phyloP scores from a whole-genome alignment of 2,797 vertebrate species.

The Decapterus maruadsi region DNA sequence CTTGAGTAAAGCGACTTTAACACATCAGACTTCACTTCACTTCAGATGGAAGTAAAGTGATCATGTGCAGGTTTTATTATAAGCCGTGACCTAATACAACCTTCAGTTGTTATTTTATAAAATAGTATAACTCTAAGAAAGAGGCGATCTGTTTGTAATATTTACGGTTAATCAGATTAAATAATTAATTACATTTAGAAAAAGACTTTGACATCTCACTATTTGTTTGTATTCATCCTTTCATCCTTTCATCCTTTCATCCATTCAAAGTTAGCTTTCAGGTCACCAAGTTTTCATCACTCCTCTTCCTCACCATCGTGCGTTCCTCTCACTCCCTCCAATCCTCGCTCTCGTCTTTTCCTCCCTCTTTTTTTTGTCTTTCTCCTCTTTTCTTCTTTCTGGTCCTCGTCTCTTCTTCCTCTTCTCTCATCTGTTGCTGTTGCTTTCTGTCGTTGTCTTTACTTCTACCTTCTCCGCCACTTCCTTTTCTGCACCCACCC shows the following conservation, averaged over 20 bases:
- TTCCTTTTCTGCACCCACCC: conserved; percentile 76
- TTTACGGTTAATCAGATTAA: not conserved
- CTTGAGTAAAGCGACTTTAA: no score
- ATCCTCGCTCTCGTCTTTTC: not conserved
- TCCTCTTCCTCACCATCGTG: conserved; percentile 10
- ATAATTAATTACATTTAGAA: not conserved
- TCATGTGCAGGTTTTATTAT: not conserved
- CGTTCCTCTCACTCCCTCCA: not conserved
- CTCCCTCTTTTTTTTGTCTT: not conserved
- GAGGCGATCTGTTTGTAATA: not conserved
- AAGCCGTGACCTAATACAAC: not conserved
- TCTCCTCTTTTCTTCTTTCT: not conserved
- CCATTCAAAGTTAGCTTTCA: not conserved
- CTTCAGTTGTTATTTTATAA: not conserved
- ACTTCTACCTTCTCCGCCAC: conserved; percentile 74
- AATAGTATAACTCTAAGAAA: not conserved
- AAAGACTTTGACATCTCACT: not conserved
- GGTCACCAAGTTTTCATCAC: not conserved
- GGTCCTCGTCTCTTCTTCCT: conserved; percentile 31
- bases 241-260: not conserved
- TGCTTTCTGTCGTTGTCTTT: conserved; percentile 66
- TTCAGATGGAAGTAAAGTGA: no score
- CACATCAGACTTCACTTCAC: not conserved
- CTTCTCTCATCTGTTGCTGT: conserved; percentile 61
- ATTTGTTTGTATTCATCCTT: fast-evolving